Evolutionary conservation across 1,140 invertebrate species (phyloP), one percentile per base, ranked within the genome.

Genomic region (Laupala kohalensis): DNA sequence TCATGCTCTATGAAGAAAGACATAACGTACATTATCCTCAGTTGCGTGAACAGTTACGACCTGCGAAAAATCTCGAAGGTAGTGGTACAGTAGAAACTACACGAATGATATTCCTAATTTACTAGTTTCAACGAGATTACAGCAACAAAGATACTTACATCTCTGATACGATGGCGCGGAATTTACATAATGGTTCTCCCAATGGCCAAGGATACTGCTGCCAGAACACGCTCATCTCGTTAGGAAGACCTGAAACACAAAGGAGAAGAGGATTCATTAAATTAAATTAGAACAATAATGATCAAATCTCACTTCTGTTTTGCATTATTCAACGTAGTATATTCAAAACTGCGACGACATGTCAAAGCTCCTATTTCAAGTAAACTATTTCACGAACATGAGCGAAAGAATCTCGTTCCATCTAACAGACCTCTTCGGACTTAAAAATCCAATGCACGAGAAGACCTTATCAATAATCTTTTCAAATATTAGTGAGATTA

Each of bases 181-280:
- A 82, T 80, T 94, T 93, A 82, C 95, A 97, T 75, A 95, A 88
- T 3, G 84, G 83, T 64, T 89, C 84, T 0, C 94, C 94, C 67
- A 96, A 86, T 53, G 85, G 82, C 90, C 92, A 96, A 0, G 95
- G 95, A 83, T 97, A 97, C 78, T 96, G 93, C 78, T 96, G 92
- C 93, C 94, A 97, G 77, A 93, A 93, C 0, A 92, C 83, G 71
- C 90, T 90, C 5, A 97, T 82, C 77, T 97, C 95, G 77, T 93
- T 89, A 0, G 95, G 95, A 65, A 97, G 81, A 74, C 93, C 94
- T 95, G 82, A 3, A 82, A 88, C 79, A 74, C 68, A 53, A 19
- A 70, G 25, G 13, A 67, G 5, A 5, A 13, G 4, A 53, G 4
- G 1, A n/a, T n/a, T n/a, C n/a, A n/a, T n/a, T n/a, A n/a, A n/a